Evolutionary conservation across 2,888 invertebrate genomes (phyloP), one percentile per base, ranked within the genome.

Genomic region (Pristionchus japonicus): DNA sequence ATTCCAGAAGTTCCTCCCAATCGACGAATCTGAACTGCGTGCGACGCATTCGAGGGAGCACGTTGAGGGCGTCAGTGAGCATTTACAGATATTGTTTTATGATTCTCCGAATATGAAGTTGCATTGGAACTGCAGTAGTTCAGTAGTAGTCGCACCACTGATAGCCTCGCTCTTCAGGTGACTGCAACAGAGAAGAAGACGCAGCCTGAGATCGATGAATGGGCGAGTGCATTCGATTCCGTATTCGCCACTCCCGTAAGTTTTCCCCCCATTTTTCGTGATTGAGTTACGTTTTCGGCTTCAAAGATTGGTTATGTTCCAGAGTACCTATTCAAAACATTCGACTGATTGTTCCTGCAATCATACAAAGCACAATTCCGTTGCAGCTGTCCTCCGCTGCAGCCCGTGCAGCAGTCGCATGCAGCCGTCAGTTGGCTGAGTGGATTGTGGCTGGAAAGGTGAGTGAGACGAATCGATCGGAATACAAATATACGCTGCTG

Each of bases 171-270:
- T 77, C 0, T 77, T 40, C 40, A 77, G 77, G 80, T 86, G 17
- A 34, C 77, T 17, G 20, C 43, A 13, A 88, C 67, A 6, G 83
- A 34, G 31, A 17, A 34, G 15, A 82, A 67, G 20, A 57, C 47
- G 2, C 91, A 92, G 77, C 77, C 88, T 17, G 90, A 89, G 27
- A 90, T 91, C 27, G 89, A 92, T 80, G 34, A 61, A 37, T 43
- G 88, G 40, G 88, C 89, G 47, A n/a, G 74, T 17, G 70, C 77
- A 23, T 89, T 88, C 52, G 92, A 92, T 84, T 92, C 91, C 4
- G 89, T 92, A 15, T 92, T 90, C 70, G 84, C 90, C 82, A 90
- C 91, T 34, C 74, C 86, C 61, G 91, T 90, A 34, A 40, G 88
- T 43, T 23, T 49, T 80, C 23, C 40, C 27, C 23, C 61, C 13